Conservation (phyloP, 1,140 invertebrate species). For the Acyrthosiphon pisum region DNA sequence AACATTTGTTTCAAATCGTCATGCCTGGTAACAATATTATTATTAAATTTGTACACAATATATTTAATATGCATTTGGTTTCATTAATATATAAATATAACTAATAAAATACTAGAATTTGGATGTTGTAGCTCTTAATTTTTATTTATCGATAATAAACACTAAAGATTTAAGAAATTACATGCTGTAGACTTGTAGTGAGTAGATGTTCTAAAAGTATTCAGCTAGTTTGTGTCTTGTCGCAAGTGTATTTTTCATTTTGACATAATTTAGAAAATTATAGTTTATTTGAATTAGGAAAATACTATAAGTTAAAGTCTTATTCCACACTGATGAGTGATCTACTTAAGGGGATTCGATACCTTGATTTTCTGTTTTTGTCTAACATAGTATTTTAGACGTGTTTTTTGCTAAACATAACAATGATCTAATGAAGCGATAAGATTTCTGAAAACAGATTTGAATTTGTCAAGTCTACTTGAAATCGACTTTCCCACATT, state of each 20-base stretch:
- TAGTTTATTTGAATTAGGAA: neutral
- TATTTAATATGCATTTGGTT: constrained; percentile 32
- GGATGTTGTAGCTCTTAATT: neutral
- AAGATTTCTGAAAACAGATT: no score
- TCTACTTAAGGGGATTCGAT: neutral
- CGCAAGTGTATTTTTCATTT: neutral
- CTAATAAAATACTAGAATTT: neutral
- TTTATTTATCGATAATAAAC: neutral
- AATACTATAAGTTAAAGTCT: neutral
- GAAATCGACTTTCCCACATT: no score
- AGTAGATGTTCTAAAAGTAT: neutral
- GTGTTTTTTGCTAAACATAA: no score
- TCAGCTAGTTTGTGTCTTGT: neutral
- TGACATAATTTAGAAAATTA: neutral
- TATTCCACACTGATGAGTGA: neutral
- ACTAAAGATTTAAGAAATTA: neutral
- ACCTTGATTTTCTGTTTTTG: no score
- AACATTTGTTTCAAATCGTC: constrained; percentile 94
- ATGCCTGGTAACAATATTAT: constrained; percentile 71
- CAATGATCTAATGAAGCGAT: no score
- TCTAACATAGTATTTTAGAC: no score
- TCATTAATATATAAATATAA: neutral
- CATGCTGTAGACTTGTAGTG: no score
- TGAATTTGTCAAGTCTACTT: no score
- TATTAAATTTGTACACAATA: constrained; percentile 29